Conservation (phyloP, 2,113 vertebrate genomes). For the Sylvietta virens region DNA sequence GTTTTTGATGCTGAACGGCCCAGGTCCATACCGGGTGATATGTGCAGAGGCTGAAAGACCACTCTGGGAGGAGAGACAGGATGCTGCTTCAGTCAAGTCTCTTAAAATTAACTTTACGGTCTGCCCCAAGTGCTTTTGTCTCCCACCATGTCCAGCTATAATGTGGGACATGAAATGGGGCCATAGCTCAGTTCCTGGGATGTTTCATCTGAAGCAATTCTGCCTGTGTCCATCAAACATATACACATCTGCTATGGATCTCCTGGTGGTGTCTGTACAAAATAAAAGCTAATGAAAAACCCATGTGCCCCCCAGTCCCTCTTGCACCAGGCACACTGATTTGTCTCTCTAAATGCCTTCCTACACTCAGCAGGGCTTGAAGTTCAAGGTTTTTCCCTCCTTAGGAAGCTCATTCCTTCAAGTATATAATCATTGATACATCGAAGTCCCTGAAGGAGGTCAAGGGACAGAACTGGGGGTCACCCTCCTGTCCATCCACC, state of each 20-base stretch:
- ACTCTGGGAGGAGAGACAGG: neutral
- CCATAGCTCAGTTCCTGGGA: neutral
- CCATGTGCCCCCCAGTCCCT: too few species aligned
- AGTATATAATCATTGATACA: neutral
- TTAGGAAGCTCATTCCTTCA: neutral
- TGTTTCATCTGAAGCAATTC: neutral
- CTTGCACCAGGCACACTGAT: neutral
- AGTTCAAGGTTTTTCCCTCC: neutral
- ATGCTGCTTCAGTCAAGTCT: neutral
- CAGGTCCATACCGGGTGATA: neutral
- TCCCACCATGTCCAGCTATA: neutral
- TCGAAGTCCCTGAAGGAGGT: accelerated
- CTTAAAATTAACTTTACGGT: neutral
- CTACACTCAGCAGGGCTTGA: neutral
- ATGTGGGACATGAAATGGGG: accelerated
- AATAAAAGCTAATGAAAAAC: neutral
- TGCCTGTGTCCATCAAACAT: neutral
- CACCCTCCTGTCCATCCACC: neutral
- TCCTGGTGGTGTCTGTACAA: neutral
- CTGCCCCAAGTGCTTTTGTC: neutral
- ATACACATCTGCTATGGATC: neutral
- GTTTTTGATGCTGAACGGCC: neutral
- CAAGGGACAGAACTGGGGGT: neutral
- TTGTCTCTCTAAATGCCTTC: neutral
- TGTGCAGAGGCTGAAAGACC: neutral